Percentiles rank a stretch among this genome's conserved stretches.
Conservation (phyloP, 2,113 vertebrate species). For the Hemiprocne comata region DNA sequence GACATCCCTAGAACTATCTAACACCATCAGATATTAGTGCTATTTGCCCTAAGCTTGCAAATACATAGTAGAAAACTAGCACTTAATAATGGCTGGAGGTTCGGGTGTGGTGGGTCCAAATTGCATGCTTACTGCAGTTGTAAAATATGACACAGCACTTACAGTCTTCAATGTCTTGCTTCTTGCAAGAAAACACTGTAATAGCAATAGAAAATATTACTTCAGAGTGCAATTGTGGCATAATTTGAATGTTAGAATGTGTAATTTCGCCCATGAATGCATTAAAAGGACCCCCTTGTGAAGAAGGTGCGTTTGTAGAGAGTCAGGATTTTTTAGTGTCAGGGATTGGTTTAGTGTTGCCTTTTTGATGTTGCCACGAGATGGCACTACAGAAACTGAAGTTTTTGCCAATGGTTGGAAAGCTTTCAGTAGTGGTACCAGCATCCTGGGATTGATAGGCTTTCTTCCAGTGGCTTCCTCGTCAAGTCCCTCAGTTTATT, state of each 20-base stretch:
- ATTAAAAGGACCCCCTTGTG: background rate
- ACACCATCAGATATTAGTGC: background rate
- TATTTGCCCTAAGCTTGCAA: background rate
- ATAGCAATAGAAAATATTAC: background rate
- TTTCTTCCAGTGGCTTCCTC: background rate
- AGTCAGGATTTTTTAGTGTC: background rate
- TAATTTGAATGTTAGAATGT: background rate
- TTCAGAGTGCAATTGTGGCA: background rate
- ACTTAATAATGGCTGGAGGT: rapidly evolving
- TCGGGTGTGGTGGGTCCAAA: background rate
- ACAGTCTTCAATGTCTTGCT: background rate
- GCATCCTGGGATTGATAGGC: background rate
- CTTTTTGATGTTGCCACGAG: background rate
- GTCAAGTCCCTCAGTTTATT: background rate
- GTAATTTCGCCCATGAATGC: background rate
- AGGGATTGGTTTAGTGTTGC: background rate
- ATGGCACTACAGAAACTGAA: background rate
- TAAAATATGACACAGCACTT: background rate
- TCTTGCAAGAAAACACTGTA: background rate
- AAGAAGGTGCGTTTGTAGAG: rapidly evolving
- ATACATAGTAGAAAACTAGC: background rate
- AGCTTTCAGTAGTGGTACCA: background rate
- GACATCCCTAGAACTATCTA: background rate
- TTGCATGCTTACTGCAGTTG: rapidly evolving
- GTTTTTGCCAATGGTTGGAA: background rate